Base-by-base conservation (phyloP, 2,888 invertebrate genomes). In the Cordilura impudica region DNA sequence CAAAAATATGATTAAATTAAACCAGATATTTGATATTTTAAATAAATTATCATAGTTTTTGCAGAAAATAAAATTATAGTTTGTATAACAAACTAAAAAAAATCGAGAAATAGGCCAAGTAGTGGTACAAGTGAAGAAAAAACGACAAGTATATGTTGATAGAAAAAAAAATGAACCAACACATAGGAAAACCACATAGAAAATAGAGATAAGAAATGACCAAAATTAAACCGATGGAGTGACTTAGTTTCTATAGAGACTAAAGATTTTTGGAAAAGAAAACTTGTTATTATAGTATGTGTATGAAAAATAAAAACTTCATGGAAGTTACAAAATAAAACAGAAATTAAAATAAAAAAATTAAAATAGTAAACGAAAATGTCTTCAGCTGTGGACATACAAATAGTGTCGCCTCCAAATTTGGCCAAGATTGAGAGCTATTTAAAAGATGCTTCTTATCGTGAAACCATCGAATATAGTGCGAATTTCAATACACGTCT, bases 401-500 rank as follows among this genome's bases (percentile, higher is more conserved):
- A 93, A 90, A 92, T 93, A 87, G 92, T 91, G 77, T 93, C 93
- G 90, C 91, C 92, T 85, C 91, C 93, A 65, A 94, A 94, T 91
- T 91, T 94, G 91, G 91, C 92, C 71, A 94, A 93, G 92, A 94
- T 94, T 85, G 94, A 94, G 90, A 94, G 95, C 91, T 96, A 95
- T 91, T 92, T 97, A 84, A 95, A 95, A 91, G 97, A 97, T 90
- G 92, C 95, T 18, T 93, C 95, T 65, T 98, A 98, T 88, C 94
- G 95, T 88, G 98, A 98, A 91, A 95, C 95, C 83, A 94, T 97
- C 87, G 97, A 98, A 90, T 97, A 95, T 35, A 96, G 97, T n/a
- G 95, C 96, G 58, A 96, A 94, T 87, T 98, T 96, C 89, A 98
- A 98, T 90, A 95, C 96, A 75, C 92, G 97, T 91, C 90, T 98